Evolutionary conservation across 2,797 vertebrate genomes (phyloP), one percentile per base, ranked within the genome.

Genomic region (Synaphobranchus kaupii): DNA sequence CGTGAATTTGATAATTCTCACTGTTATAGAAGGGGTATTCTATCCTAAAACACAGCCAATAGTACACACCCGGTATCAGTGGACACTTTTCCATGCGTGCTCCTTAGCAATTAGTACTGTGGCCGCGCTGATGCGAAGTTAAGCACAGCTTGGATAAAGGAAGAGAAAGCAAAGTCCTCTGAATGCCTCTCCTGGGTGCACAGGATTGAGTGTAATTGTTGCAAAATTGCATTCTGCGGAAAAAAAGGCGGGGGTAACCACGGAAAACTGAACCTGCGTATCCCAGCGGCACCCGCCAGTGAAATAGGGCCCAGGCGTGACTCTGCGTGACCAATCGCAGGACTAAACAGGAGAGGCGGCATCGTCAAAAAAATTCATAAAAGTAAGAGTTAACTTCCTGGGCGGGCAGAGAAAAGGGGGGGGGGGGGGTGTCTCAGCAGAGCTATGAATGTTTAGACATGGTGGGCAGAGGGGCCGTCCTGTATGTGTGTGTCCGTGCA

Each of bases 401-500:
- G 28, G 22, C 39, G 28, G 58, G 28, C 31, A 50, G 44, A 66
- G 54, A 44, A n/a, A 58, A 12, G 60, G 0, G 2, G 17, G n/a
- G 54, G 34, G 34, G 87, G 54, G 63, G 68, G 25, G 54, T 34
- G 87, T 89, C 84, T 12, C 48, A 48, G 54, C 20, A 54, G 76
- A 58, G 76, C 8, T 76, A 84, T 52, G 82, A 84, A 83, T 54
- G 48, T 47, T 71, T 54, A 54, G 63, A 84, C 60, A 28, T 4
- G 52, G 68, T 17, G 85, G 90, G 86, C 73, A 86, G 88, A 89
- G 56, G 88, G 83, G 44, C 60, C 87, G 86, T 88, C 87, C 90
- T 85, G 85, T 88, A 87, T 90, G 89, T 92, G 90, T 86, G 89
- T 71, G 89, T 89, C 85, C 88, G 86, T 85, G 85, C 88, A 86